A percentile compares a stretch with the other conserved stretches of the same genome.
phyloP scores from a whole-genome alignment of 2,888 invertebrate genomes.

The Monopis laevigella region DNA sequence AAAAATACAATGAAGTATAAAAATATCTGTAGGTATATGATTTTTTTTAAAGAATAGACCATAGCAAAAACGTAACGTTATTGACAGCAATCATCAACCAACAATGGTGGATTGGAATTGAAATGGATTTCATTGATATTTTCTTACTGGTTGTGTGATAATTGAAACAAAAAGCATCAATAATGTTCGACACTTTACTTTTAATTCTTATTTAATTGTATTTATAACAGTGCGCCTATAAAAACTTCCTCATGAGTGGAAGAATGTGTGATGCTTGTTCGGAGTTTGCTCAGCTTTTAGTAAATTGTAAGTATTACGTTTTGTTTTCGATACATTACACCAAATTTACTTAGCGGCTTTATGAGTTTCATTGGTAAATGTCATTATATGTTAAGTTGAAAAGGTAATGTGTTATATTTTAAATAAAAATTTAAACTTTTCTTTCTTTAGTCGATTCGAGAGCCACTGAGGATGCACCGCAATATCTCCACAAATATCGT shows the following conservation, averaged over 20 bases:
- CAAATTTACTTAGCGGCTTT: not conserved
- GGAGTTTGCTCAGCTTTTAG: slow-evolving; percentile 91
- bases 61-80: slow-evolving; percentile 37
- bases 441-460: not conserved
- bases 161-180: slow-evolving; percentile 59
- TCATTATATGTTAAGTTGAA: too few relatives aligned
- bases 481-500: slow-evolving; percentile 79
- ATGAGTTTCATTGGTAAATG: too few relatives aligned
- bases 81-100: slow-evolving; percentile 64
- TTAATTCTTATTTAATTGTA: slow-evolving; percentile 46
- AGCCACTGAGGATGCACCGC: slow-evolving; percentile 80
- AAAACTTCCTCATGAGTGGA: slow-evolving; percentile 59
- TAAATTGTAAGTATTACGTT: slow-evolving; percentile 60
- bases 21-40: too few relatives aligned
- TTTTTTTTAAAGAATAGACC: too few relatives aligned
- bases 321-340: slow-evolving; percentile 9
- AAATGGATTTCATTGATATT: slow-evolving; percentile 46
- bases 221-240: slow-evolving; percentile 53
- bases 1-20: too few relatives aligned
- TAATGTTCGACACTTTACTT: slow-evolving; percentile 53
- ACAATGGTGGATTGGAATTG: slow-evolving; percentile 58
- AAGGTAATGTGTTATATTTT: too few relatives aligned
- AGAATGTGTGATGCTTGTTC: slow-evolving; percentile 92
- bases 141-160: slow-evolving; percentile 36
- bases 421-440: slow-evolving; percentile 28